These are phyloP conservation scores for Heliconius hortense DNA, from an alignment of 2,888 invertebrate species.

Conservation along the genomic window DNA sequence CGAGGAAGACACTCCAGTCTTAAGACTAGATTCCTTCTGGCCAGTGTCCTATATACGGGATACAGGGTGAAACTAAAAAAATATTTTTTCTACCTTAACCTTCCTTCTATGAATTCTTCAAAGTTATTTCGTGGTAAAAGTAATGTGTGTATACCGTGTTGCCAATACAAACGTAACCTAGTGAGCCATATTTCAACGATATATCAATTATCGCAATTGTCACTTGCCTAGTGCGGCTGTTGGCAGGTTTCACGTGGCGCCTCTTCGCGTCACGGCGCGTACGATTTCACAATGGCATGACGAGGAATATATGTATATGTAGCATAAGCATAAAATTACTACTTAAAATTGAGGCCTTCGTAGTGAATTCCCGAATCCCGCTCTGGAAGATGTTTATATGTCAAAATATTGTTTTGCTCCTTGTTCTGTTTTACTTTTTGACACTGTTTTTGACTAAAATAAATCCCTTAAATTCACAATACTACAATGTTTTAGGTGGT, in stretches of 20 bases:
- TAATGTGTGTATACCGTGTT: constrained; percentile 3
- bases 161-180: constrained; percentile 26
- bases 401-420: neutral
- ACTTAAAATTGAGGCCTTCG: neutral
- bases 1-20: too few species aligned
- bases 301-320: neutral
- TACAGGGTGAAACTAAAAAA: too few species aligned
- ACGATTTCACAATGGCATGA: constrained; percentile 4
- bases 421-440: too few species aligned
- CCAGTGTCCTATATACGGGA: too few species aligned
- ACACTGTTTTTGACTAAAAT: too few species aligned
- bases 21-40: too few species aligned
- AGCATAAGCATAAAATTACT: too few species aligned
- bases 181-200: constrained; percentile 30
- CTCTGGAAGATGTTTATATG: neutral
- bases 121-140: constrained; percentile 3
- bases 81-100: too few species aligned
- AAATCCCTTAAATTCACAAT: too few species aligned
- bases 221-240: constrained; percentile 12
- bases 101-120: neutral
- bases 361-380: neutral
- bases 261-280: neutral
- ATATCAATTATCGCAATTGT: constrained; percentile 32
- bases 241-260: constrained; percentile 24
- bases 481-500: too few species aligned